Percentiles rank a stretch among this genome's conserved stretches.
Evolutionary conservation across 1,140 invertebrate genomes (phyloP).

Genomic region (Nasonia vitripennis): DNA sequence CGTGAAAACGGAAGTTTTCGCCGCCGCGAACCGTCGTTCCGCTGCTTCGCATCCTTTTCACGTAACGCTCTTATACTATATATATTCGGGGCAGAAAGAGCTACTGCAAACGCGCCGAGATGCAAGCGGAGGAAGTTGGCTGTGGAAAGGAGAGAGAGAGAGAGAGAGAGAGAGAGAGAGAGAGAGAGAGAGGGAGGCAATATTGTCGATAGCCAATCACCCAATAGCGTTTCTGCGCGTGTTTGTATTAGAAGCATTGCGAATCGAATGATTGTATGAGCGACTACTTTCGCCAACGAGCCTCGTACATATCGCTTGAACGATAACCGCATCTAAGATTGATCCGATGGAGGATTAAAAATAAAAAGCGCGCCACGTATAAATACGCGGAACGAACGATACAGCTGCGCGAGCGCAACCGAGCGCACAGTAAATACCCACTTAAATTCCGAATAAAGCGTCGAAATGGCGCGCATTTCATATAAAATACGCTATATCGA

Average conservation of each 20-base stretch:
- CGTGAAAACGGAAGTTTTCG: constrained; percentile 66
- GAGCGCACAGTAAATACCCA: constrained; percentile 10
- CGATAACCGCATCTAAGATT: too few relatives aligned
- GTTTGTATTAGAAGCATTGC: constrained; percentile 58
- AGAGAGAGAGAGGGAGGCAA: not conserved
- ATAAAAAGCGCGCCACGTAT: not conserved
- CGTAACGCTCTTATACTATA: constrained; percentile 17
- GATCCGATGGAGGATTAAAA: constrained; percentile 24
- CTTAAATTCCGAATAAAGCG: constrained; percentile 12
- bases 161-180: too few relatives aligned
- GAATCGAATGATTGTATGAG: not conserved
- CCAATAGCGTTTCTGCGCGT: constrained; percentile 57
- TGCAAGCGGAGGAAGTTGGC: not conserved
- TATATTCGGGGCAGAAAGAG: not conserved
- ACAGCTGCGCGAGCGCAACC: not conserved
- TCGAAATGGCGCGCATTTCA: constrained; percentile 11
- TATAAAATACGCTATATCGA: constrained; percentile 44
- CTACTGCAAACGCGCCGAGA: not conserved
- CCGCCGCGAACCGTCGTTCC: not conserved
- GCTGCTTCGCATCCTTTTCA: constrained; percentile 30
- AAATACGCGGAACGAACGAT: not conserved
- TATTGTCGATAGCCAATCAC: constrained; percentile 58
- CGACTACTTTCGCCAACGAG: too few relatives aligned
- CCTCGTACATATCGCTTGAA: too few relatives aligned
- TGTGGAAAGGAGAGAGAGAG: not conserved